Evolutionary conservation across 2,113 vertebrate species (phyloP).

Genomic region (Hemiprocne comata): DNA sequence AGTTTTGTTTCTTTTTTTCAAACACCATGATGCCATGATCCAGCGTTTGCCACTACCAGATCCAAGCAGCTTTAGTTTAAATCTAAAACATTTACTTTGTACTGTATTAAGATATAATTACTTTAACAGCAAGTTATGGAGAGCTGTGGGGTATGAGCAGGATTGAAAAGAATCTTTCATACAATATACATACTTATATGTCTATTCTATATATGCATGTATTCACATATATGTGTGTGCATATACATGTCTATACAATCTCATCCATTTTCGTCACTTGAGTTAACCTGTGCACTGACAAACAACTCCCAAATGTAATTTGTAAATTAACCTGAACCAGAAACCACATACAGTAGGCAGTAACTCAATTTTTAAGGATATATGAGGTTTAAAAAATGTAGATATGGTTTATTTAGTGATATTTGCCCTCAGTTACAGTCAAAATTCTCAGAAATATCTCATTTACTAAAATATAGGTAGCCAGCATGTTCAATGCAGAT

Average conservation of each 20-base stretch:
- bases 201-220: too few species aligned
- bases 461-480: neutral
- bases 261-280: neutral
- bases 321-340: neutral
- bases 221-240: too few species aligned
- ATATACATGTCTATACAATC: neutral
- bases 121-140: neutral
- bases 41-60: neutral
- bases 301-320: neutral
- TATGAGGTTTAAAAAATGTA: neutral
- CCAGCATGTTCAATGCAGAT: neutral
- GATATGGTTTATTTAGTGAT: neutral
- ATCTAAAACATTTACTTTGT: neutral
- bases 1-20: neutral
- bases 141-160: neutral
- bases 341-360: neutral
- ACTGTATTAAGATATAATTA: neutral
- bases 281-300: accelerated
- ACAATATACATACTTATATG: neutral
- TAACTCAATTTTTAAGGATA: neutral
- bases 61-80: neutral
- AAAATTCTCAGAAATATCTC: neutral
- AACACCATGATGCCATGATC: neutral
- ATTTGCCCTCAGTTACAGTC: neutral
- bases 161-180: neutral